Base-by-base conservation (phyloP, 2,113 vertebrate species). In the Pseudopipra pipra region DNA sequence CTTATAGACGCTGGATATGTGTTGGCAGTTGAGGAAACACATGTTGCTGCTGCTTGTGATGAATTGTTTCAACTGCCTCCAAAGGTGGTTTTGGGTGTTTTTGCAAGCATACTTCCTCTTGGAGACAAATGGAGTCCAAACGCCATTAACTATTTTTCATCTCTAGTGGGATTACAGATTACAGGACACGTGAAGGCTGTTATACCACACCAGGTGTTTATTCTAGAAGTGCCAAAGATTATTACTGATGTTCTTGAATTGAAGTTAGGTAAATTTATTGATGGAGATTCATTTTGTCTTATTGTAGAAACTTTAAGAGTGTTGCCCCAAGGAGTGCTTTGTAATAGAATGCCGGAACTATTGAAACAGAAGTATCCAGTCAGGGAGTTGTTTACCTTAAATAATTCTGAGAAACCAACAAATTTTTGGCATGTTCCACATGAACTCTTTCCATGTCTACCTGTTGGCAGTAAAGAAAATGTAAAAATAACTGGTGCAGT, bases 1-100 rank as follows among this genome's bases (percentile, higher is more conserved):
- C 98, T 99, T n/a, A 97, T 99, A 56, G 99, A 99, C 90, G 90
- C 93, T 23, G 99, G 99, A 23, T 98, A 98, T 21, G 73, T 98
- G 31, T 71, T 99, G 37, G 97, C 82, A 43, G 98, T 99, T 39
- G 76, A 95, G 37, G 68, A 96, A 18, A 37, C 52, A 8, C 97
- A 86, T 52, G 67, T 99, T 96, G 98, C 98, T 55, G 97, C 98
- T 87, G 98, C 98, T 78, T 97, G 96, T 77, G 96, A 96, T 46
- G 97, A 98, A 37, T 87, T 99, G 30, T 98, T 99, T 94, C 98
- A 97, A 30, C 97, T 99, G 37, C 99, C 99, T 66, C 98, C 99
- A 15, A 98, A 98, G 85, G 97, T 98, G 22, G 85, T 98, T 59
- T 98, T 96, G 87, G 99, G 99, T 8, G 96, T 99, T 97, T 98